Base-by-base conservation (phyloP, 2,113 vertebrate species). In the Stomatorhinus ivindoensis region DNA sequence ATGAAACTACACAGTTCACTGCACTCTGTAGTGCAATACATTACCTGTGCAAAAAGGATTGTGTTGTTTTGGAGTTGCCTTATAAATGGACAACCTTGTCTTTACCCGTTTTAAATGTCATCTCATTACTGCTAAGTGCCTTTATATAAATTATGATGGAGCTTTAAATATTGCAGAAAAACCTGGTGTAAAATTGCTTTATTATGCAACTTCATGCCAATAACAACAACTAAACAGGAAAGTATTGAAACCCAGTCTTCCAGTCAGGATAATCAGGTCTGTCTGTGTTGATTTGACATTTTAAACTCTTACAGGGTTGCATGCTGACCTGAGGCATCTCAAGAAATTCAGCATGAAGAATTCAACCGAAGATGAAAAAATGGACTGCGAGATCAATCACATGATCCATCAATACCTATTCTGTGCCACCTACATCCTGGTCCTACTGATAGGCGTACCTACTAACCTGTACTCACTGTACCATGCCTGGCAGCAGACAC, bases 401-500 rank as follows among this genome's bases (percentile, higher is more conserved):
- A 92, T 92, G 27, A 98, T 99, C 93, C 98, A 99, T 69, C 96
- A 98, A 95, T 95, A 95, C 0, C 89, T 99, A 89, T 98, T 98
- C 89, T 97, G 97, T 0, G 94, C 92, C 50, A 95, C 98, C 21
- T 99, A 99, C 10, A 92, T 98, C 91, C 88, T 96, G 0, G 96
- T 99, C 11, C 95, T 99, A 53, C 47, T 96, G 92, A 91, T 99
- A 21, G 98, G 98, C 7, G 93, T 99, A 89, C 98, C 98, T 0
- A 96, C 97, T 89, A 99, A 99, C 93, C 94, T 97, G 90, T 96
- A 97, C 92, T 96, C 98, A 0, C 94, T 99, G 42, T 98, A 99
- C 95, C 98, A 98, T 0, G 98, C 97, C 7, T 97, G 95, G 91
- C 93, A 97, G 88, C 98, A 99, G 95, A 94, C 99, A 92, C 97